These are phyloP conservation scores for Nematopogon swammerdamellus DNA, from an alignment of 2,888 invertebrate genomes.

Conservation along the genomic window DNA sequence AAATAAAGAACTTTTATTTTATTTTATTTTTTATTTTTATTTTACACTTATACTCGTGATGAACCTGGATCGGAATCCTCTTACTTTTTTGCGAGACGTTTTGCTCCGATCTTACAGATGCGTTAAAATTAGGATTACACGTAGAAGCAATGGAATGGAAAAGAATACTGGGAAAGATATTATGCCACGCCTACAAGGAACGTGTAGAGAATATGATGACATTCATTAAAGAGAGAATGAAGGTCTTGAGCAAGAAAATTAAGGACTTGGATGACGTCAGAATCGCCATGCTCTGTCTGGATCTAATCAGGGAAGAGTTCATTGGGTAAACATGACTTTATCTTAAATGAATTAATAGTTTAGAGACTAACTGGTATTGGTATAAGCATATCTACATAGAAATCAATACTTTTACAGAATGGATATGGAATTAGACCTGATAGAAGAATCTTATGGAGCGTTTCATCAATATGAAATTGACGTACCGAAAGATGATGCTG, in stretches of 20 bases:
- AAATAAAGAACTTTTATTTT: too few relatives aligned
- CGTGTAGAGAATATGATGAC: conserved; percentile 68
- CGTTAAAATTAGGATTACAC: conserved; percentile 62
- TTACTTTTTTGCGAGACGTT: too few relatives aligned
- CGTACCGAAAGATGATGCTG: conserved; percentile 73
- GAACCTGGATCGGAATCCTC: too few relatives aligned
- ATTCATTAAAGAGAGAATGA: conserved; percentile 74
- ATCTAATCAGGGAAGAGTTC: conserved; percentile 71
- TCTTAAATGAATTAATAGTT: too few relatives aligned
- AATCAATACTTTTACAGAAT: conserved; percentile 34
- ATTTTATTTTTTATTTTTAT: too few relatives aligned
- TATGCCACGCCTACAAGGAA: conserved; percentile 66
- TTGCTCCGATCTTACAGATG: too few relatives aligned
- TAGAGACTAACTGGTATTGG: too few relatives aligned
- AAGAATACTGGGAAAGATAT: conserved; percentile 62
- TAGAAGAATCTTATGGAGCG: conserved; percentile 78
- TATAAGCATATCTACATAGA: background rate
- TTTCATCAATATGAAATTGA: conserved; percentile 64
- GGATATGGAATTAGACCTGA: conserved; percentile 71
- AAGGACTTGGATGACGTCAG: conserved; percentile 78
- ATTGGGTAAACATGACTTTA: conserved; percentile 58
- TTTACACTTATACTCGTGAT: too few relatives aligned
- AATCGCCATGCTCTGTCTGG: conserved; percentile 75
- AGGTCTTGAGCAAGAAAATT: conserved; percentile 64
- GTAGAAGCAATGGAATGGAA: conserved; percentile 82